phyloP scores from a whole-genome alignment of 2,113 vertebrate genomes.

The Sardina pilchardus region DNA sequence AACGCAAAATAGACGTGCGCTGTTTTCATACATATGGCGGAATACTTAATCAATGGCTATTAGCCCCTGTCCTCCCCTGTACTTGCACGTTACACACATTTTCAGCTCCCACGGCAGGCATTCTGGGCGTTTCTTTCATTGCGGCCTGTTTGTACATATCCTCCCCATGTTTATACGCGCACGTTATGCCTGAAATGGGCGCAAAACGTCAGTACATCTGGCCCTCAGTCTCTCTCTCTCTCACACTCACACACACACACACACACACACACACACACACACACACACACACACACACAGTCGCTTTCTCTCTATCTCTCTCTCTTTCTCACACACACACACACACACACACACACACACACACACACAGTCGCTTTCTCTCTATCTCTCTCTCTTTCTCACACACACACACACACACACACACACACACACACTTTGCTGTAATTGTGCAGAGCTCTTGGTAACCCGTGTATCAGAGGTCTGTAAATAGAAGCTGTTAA shows the following conservation, averaged over 20 bases:
- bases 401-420: neutral
- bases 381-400: neutral
- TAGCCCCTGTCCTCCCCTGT: too few species aligned
- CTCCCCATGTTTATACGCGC: too few species aligned
- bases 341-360: neutral
- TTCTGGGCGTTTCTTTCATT: too few species aligned
- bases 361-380: neutral
- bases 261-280: neutral
- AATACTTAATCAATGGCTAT: too few species aligned
- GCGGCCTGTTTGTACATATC: too few species aligned
- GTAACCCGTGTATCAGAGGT: neutral
- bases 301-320: neutral
- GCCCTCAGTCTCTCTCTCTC: too few species aligned
- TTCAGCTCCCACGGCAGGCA: too few species aligned
- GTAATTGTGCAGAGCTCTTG: neutral
- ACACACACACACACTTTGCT: neutral
- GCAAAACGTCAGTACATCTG: too few species aligned
- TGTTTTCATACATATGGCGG: too few species aligned
- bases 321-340: neutral
- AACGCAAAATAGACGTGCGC: too few species aligned
- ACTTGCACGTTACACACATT: too few species aligned
- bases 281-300: neutral
- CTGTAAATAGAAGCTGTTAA: constrained; percentile 6
- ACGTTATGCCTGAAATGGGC: too few species aligned
- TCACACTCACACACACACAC: neutral